phyloP scores from a whole-genome alignment of 2,797 vertebrate genomes.

The Neostethus bicornis region DNA sequence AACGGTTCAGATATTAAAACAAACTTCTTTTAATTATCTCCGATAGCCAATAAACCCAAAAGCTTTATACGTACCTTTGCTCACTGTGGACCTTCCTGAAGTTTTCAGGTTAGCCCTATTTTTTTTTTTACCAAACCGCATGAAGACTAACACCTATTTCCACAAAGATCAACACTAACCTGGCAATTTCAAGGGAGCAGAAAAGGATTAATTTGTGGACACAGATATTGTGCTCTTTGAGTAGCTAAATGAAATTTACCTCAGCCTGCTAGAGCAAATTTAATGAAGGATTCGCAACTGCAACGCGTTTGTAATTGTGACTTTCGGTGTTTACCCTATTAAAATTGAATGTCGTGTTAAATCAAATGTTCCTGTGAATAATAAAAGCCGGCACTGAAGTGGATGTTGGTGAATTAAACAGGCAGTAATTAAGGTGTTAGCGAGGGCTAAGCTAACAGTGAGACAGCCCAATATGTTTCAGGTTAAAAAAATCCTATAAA shows the following conservation, averaged over 20 bases:
- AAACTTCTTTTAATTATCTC: too few species aligned
- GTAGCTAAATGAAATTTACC: slow-evolving; percentile 38
- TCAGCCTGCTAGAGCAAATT: slow-evolving; percentile 32
- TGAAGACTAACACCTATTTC: slow-evolving; percentile 26
- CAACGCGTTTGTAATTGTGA: slow-evolving; percentile 47
- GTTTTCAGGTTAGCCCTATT: not conserved
- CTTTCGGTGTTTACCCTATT: slow-evolving; percentile 61
- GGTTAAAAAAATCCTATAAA: slow-evolving; percentile 41
- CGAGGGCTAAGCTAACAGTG: slow-evolving; percentile 34
- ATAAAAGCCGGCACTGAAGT: slow-evolving; percentile 36
- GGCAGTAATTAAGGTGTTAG: slow-evolving; percentile 44
- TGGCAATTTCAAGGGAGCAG: slow-evolving; percentile 18
- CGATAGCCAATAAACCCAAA: too few species aligned
- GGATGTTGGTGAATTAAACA: slow-evolving; percentile 35
- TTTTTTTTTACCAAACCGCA: not conserved
- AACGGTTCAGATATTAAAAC: too few species aligned
- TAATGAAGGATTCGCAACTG: slow-evolving; percentile 30
- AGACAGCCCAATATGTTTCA: slow-evolving; percentile 6
- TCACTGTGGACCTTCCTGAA: not conserved
- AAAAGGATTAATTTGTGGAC: slow-evolving; percentile 12
- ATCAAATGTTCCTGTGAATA: slow-evolving; percentile 54
- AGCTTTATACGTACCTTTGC: too few species aligned
- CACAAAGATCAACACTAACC: slow-evolving; percentile 18
- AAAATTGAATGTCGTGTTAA: slow-evolving; percentile 43
- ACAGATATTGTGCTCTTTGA: slow-evolving; percentile 33